Evolutionary conservation across 1,140 invertebrate genomes (phyloP).

Genomic region (Amyelois transitella): DNA sequence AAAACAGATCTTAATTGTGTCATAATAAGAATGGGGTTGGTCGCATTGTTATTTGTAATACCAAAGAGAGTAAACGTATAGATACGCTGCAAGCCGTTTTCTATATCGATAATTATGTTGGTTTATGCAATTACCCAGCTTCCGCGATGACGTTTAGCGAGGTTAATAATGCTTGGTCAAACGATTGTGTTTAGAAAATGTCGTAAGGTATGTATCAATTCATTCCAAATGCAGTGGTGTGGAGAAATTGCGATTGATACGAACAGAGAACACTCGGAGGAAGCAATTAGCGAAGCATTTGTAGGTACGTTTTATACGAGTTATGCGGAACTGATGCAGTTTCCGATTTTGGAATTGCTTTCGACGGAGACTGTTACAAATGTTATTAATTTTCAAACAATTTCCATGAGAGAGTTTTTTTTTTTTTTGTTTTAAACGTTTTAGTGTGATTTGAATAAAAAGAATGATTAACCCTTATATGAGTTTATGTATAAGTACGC

Average conservation of each 20-base stretch:
- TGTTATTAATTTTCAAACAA: too few species aligned
- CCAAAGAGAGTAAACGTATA: not conserved
- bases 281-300: not conserved
- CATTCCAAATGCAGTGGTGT: not conserved
- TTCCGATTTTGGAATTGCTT: not conserved
- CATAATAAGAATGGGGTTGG: not conserved
- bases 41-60: not conserved
- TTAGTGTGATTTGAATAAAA: too few species aligned
- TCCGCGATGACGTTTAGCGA: not conserved
- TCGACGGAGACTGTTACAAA: too few species aligned
- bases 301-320: not conserved
- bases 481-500: too few species aligned
- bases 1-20: not conserved
- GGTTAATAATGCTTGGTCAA: not conserved
- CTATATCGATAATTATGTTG: not conserved
- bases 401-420: too few species aligned
- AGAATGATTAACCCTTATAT: too few species aligned
- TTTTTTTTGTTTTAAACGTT: too few species aligned
- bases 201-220: not conserved
- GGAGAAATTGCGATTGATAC: not conserved
- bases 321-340: not conserved
- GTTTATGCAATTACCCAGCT: not conserved
- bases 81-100: not conserved
- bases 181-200: not conserved
- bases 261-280: not conserved